Percentiles rank a stretch among this genome's conserved stretches.
phyloP scores from a whole-genome alignment of 1,140 invertebrate species.

The Amyelois transitella region DNA sequence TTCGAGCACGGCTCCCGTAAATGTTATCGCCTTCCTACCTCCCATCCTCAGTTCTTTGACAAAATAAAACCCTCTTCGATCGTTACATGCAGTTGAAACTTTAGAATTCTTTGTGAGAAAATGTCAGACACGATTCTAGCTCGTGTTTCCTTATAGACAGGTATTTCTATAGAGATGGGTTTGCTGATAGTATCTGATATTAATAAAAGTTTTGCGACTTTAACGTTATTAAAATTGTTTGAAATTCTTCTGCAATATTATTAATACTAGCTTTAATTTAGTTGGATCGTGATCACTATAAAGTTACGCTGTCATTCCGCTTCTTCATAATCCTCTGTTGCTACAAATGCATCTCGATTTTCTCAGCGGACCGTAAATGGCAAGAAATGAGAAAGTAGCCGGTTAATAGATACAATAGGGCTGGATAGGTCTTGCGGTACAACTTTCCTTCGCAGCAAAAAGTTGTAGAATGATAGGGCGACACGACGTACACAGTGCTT shows the following conservation, averaged over 20 bases:
- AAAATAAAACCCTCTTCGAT: background rate
- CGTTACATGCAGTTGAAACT: no score
- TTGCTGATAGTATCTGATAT: no score
- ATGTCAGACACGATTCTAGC: no score
- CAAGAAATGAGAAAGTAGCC: conserved; percentile 68
- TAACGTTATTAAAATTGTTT: no score
- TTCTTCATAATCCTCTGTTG: conserved; percentile 28
- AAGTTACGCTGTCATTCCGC: conserved; percentile 35
- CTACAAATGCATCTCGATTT: conserved; percentile 57
- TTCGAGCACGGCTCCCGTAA: conserved; percentile 8
- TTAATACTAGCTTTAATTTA: no score
- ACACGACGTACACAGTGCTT: conserved; percentile 30
- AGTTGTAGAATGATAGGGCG: conserved; percentile 49
- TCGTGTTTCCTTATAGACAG: no score
- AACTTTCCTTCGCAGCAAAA: conserved; percentile 65
- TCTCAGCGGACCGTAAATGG: conserved; percentile 64
- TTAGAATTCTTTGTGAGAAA: background rate
- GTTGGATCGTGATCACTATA: conserved; percentile 10
- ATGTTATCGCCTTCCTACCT: background rate
- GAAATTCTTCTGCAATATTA: no score
- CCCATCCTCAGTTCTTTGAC: background rate
- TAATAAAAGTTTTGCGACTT: no score
- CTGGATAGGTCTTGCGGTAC: conserved; percentile 50
- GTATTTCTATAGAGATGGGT: no score
- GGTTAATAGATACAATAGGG: conserved; percentile 71